Base-by-base conservation (phyloP, 2,888 invertebrate species). In the Galerucella calmariensis region DNA sequence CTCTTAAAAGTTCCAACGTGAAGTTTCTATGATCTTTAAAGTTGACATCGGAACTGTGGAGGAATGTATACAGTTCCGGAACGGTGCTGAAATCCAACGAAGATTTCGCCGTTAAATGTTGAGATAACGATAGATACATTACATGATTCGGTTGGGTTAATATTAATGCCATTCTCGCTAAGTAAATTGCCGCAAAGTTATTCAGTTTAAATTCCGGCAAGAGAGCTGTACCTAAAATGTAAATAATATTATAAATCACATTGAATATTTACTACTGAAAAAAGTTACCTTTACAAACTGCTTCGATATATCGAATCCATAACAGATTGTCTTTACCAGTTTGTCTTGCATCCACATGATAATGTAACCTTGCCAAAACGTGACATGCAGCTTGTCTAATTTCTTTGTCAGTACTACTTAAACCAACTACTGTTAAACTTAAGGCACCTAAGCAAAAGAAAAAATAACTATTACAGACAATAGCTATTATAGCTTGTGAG, bases 1-100 rank as follows among this genome's bases (percentile, higher is more conserved):
- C 93, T 16, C 90, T 88, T 48, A 97, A 89, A 10, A 96, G 87
- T 80, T 93, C 90, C 11, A 97, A 88, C 51, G 97, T 92, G 92
- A 97, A 98, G 41, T 89, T 88, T 62, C 95, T 89, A 81, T 95
- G 93, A 0, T 90, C 90, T 24, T 90, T 89, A 70, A 91, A 90
- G 80, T 93, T 91, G 0, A 94, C 89, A 72, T 94, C 94, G 11
- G 93, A 90, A 77, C 94, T 95, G 84, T 95, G 94, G 83, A 97
- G 93, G 53, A 97, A 90, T 69, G 94, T 93, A 75, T 95, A 92
- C 83, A 97, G 93, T 85, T 97, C 97, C 0, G 97, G 97, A n/a
- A 97, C 93, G 3, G 92, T 90, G 14, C 91, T 90, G 16, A 97
- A 88, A 84, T 96, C 93, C 16, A 97, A 90, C 10, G 90, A 90